Evolutionary conservation across 2,888 invertebrate genomes (phyloP).

Genomic region (Rhaphigaster nebulosa): DNA sequence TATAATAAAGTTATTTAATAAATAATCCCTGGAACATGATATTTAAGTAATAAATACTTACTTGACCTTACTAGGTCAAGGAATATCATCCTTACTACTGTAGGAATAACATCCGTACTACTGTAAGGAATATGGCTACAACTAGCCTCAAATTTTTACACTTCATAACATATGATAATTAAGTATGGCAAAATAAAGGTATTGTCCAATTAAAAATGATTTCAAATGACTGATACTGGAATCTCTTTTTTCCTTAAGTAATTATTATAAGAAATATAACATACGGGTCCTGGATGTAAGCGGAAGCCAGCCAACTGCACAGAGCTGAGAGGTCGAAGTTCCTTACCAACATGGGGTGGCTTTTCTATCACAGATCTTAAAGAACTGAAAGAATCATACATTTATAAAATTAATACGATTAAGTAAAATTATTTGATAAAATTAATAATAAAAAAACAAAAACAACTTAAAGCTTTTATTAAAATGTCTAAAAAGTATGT

Average conservation of each 20-base stretch:
- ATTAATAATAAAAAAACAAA: too few relatives aligned
- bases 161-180: too few relatives aligned
- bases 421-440: background rate
- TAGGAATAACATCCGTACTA: too few relatives aligned
- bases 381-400: conserved; percentile 76
- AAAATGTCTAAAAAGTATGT: background rate
- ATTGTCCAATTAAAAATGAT: background rate
- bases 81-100: too few relatives aligned
- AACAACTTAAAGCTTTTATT: background rate
- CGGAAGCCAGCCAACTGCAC: conserved; percentile 93
- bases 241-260: background rate
- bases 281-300: conserved; percentile 92
- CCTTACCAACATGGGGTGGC: conserved; percentile 93
- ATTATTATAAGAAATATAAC: conserved; percentile 65
- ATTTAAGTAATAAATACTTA: too few relatives aligned
- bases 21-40: too few relatives aligned
- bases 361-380: conserved; percentile 95
- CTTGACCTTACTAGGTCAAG: too few relatives aligned
- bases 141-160: too few relatives aligned
- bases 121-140: too few relatives aligned
- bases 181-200: too few relatives aligned
- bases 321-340: conserved; percentile 86
- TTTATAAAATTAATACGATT: background rate
- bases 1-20: too few relatives aligned
- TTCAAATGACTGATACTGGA: background rate